A percentile compares a stretch with the other conserved stretches of the same genome.
phyloP scores from a whole-genome alignment of 2,888 invertebrate species.

The Drosophila nigricruria region DNA sequence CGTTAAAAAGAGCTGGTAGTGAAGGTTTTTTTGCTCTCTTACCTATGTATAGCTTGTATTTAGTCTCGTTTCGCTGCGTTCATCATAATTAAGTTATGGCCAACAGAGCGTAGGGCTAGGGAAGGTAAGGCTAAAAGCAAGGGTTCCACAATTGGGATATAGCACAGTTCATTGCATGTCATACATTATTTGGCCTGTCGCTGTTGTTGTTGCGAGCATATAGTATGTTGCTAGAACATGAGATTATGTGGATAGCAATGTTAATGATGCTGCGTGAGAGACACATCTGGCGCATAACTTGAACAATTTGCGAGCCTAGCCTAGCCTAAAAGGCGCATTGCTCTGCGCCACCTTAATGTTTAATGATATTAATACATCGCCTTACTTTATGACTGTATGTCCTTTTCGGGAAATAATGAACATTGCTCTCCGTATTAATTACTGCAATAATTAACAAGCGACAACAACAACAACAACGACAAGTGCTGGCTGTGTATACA shows the following conservation, averaged over 20 bases:
- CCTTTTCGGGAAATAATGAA: conserved; percentile 65
- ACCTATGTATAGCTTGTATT: conserved; percentile 30
- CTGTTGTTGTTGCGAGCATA: conserved; percentile 12
- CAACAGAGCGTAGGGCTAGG: conserved; percentile 11
- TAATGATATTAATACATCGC: conserved; percentile 58
- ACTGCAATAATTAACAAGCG: conserved; percentile 72
- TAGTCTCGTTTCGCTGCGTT: conserved; percentile 47
- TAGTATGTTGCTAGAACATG: conserved; percentile 40
- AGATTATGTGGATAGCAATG: conserved; percentile 65
- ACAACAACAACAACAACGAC: conserved; percentile 47
- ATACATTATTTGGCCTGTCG: conserved; percentile 29
- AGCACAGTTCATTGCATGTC: conserved; percentile 54
- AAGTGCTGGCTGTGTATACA: conserved; percentile 25
- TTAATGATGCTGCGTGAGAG: conserved; percentile 55
- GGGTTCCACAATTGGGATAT: conserved; percentile 12
- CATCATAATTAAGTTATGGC: conserved; percentile 66
- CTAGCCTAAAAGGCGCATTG: conserved; percentile 17
- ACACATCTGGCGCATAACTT: conserved; percentile 22
- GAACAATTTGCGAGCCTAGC: conserved; percentile 27
- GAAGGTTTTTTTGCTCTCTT: conserved; percentile 21
- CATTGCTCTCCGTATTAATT: conserved; percentile 72
- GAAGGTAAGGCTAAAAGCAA: background rate
- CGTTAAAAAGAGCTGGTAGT: background rate
- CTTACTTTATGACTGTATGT: conserved; percentile 30
- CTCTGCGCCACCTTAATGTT: conserved; percentile 39